Conservation (phyloP, 2,113 vertebrate genomes). For the Suncus etruscus region DNA sequence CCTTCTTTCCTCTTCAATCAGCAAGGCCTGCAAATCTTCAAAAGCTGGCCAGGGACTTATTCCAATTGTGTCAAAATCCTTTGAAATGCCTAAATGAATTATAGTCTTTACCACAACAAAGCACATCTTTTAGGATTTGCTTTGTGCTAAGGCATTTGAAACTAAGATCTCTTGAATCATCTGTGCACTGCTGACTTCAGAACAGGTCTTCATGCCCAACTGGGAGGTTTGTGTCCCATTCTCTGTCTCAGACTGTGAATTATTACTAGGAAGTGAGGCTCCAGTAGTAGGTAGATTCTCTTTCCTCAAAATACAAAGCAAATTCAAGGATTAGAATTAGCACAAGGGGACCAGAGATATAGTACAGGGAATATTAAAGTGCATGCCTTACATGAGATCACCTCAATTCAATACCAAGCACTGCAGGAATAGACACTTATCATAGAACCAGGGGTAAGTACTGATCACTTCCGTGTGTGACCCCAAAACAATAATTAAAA, state of each 20-base stretch:
- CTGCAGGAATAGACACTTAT: no score
- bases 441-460: no score
- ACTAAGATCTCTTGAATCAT: background rate
- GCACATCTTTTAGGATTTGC: constrained; percentile 7
- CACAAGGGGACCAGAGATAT: background rate
- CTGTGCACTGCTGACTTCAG: background rate
- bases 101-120: background rate
- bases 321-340: background rate
- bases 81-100: background rate
- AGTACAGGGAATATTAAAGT: no score
- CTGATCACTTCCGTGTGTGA: no score
- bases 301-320: background rate
- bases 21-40: background rate
- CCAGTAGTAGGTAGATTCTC: background rate
- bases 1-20: background rate
- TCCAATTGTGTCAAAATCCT: background rate
- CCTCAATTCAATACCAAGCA: no score
- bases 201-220: background rate
- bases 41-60: background rate
- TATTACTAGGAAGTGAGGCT: background rate
- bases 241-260: background rate
- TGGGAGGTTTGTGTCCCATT: background rate
- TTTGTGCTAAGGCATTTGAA: constrained; percentile 2
- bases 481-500: no score
- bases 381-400: no score